A percentile compares a stretch with the other conserved stretches of the same genome.
phyloP scores from a whole-genome alignment of 1,140 invertebrate genomes.

The Aphis craccivora region DNA sequence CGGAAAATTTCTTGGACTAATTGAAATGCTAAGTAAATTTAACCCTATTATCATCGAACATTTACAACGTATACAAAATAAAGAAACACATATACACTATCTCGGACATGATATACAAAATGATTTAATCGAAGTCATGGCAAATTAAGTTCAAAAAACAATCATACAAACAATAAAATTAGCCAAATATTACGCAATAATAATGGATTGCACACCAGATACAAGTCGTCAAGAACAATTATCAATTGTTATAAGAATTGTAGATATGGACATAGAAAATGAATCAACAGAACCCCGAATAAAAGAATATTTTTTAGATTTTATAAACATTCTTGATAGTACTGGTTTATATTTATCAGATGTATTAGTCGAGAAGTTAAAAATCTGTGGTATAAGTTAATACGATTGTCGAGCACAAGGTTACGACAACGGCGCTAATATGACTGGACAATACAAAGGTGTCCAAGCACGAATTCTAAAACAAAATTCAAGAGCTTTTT shows the following conservation, averaged over 20 bases:
- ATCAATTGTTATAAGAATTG: not conserved
- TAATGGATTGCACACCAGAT: not conserved
- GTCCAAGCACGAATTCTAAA: too few relatives aligned
- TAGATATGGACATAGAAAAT: not conserved
- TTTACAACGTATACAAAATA: not conserved
- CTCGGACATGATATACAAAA: not conserved
- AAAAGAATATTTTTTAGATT: not conserved
- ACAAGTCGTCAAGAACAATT: conserved; percentile 1
- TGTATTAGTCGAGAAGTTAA: not conserved
- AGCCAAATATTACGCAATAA: not conserved
- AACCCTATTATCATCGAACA: not conserved
- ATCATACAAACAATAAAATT: not conserved
- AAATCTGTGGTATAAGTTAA: not conserved
- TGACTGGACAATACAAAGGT: too few relatives aligned
- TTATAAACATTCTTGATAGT: not conserved
- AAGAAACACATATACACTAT: conserved; percentile 15
- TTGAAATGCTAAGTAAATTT: conserved; percentile 8
- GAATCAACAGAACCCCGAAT: not conserved
- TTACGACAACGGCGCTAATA: not conserved
- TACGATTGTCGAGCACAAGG: not conserved
- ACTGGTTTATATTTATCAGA: conserved; percentile 14
- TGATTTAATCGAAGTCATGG: not conserved
- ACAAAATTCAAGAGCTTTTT: too few relatives aligned
- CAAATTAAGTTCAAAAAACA: not conserved
- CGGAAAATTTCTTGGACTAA: not conserved